Evolutionary conservation across 2,113 vertebrate genomes (phyloP).

Genomic region (Hypomesus transpacificus): DNA sequence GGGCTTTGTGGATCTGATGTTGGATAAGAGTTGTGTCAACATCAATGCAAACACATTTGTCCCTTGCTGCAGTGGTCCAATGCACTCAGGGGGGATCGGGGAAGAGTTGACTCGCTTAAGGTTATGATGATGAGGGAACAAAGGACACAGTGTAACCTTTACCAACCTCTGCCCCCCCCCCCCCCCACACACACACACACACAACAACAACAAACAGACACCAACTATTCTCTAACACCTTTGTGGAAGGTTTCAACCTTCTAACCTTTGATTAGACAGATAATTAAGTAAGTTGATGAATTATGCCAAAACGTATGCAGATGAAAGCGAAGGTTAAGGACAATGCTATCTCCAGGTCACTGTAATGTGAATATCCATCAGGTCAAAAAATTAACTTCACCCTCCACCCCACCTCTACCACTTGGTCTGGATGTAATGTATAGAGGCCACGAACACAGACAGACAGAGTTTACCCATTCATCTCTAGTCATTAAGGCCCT

Average conservation of each 20-base stretch:
- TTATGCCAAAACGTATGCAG: too few species aligned
- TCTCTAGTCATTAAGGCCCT: too few species aligned
- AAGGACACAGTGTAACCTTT: not conserved
- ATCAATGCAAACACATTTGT: constrained; percentile 2
- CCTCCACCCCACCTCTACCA: too few species aligned
- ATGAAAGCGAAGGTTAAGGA: too few species aligned
- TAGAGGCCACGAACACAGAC: too few species aligned
- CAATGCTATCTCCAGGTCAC: too few species aligned
- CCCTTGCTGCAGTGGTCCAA: not conserved
- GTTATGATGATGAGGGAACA: constrained; percentile 1
- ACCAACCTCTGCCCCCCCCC: not conserved
- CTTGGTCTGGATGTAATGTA: too few species aligned
- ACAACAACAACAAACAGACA: not conserved
- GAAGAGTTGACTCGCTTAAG: constrained; percentile 1
- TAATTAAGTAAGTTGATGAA: not conserved
- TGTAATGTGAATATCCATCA: too few species aligned
- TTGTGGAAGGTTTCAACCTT: not conserved
- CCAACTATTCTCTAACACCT: not conserved
- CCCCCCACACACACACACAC: constrained; percentile 5
- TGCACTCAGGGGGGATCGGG: not conserved
- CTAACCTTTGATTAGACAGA: not conserved
- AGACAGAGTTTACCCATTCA: too few species aligned
- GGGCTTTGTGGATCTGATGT: not conserved
- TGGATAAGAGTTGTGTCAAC: not conserved
- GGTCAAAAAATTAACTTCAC: too few species aligned